Base-by-base conservation (phyloP, 30 jellyfish, hydroid and myxozoan species). In the Turritopsis rubra region DNA sequence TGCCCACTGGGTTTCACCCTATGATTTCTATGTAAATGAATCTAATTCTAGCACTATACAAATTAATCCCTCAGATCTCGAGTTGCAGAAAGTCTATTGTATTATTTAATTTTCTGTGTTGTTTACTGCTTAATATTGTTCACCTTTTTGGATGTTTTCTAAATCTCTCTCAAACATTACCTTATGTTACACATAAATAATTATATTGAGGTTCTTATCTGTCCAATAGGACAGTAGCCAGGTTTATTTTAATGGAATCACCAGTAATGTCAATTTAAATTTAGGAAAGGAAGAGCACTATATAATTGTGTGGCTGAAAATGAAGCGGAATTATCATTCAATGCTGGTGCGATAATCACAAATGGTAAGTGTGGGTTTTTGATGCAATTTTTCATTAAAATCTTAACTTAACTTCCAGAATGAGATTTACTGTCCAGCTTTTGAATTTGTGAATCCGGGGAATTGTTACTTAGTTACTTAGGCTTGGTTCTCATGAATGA, bases 301-400 rank as follows among this genome's bases (percentile, higher is more conserved):
- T 92, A 92, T 71, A 75, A 79, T 29, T 92, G 98, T 82, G 95
- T 88, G 5, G 98, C 93, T 7, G 96, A 85, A 80, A 88, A 92
- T 54, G 87, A 75, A 30, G 53, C 96, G 1, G 98, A 92, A 65
- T 72, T 92, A 41, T 86, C 96, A 16, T 92, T 92, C 81, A 91
- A 83, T 53, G 79, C 76, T 20, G 98, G 96, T 18, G 98, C 96
- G 0, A 77, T 92, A 8, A 88, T 92, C 18, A 88, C 96, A 13
- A 88, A 92, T 82, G 96, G 98, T 92, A 83, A 89, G 89, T 65
- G 28, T 68, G 22, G 31, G 9, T 8, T 7, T 7, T 0, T 22
- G 52, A 68, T 68, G 77, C 60, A 41, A 41, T 66, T 25, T 25
- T 3, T 66, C 7, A 3, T 66, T 9, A 66, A n/a, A 18, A 18